Conservation (phyloP, 2,888 invertebrate species). For the Hyles lineata region DNA sequence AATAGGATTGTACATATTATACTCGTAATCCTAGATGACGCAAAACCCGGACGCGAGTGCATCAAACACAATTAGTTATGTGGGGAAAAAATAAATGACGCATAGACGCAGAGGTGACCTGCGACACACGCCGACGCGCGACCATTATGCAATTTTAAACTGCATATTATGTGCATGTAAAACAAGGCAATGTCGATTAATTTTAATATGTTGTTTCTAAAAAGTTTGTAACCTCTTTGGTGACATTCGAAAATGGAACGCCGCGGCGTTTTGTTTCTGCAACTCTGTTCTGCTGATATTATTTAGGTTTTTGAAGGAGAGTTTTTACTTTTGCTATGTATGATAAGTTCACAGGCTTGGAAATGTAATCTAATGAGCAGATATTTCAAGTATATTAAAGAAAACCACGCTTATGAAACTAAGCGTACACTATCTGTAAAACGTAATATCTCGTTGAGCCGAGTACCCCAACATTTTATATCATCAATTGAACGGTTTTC, state of each 20-base stretch:
- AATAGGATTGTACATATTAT: not conserved
- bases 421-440: too few relatives aligned
- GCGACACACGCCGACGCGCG: not conserved
- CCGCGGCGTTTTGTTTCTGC: not conserved
- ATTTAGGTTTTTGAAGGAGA: not conserved
- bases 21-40: not conserved
- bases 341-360: too few relatives aligned
- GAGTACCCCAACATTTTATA: too few relatives aligned
- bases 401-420: too few relatives aligned
- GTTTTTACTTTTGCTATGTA: too few relatives aligned
- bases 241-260: not conserved
- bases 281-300: not conserved
- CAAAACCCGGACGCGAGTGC: not conserved
- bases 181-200: not conserved
- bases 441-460: too few relatives aligned
- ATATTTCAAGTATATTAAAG: too few relatives aligned
- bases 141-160: not conserved
- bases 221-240: not conserved
- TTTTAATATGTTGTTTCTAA: not conserved
- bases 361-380: too few relatives aligned
- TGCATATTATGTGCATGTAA: not conserved
- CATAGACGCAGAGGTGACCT: constrained; percentile 13
- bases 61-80: not conserved
- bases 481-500: too few relatives aligned
- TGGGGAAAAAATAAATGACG: constrained; percentile 11